Conservation (phyloP, 2,888 invertebrate species). For the Dasypogon diadema region DNA sequence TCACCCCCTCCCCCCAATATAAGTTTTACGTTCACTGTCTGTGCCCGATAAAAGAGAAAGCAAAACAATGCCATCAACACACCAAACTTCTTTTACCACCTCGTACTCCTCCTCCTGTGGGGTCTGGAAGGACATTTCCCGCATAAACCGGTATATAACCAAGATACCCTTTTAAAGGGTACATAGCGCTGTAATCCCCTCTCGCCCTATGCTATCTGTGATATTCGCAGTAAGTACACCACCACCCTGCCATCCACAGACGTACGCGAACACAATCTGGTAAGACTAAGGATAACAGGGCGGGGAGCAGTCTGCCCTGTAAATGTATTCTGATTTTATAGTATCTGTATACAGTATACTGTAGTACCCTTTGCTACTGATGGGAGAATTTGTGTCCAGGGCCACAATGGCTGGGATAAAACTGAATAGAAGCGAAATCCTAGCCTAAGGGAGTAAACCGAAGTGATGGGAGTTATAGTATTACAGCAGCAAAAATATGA, state of each 20-base stretch:
- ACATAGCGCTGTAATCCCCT: not conserved
- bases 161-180: slow-evolving; percentile 7
- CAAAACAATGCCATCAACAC: slow-evolving; percentile 35
- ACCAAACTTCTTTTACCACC: not conserved
- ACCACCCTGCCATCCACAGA: too few species aligned
- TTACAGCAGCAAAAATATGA: slow-evolving; percentile 12
- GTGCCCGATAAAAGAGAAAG: slow-evolving; percentile 41
- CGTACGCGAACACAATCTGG: too few species aligned
- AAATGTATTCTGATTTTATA: slow-evolving; percentile 23
- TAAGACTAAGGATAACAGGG: not conserved
- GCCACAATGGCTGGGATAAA: slow-evolving; percentile 26
- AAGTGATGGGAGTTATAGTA: slow-evolving; percentile 17
- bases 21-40: slow-evolving; percentile 41
- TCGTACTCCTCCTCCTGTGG: not conserved
- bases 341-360: slow-evolving; percentile 18
- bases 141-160: slow-evolving; percentile 16
- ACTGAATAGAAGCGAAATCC: slow-evolving; percentile 23
- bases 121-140: slow-evolving; percentile 15
- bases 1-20: not conserved
- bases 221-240: too few species aligned
- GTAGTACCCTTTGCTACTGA: slow-evolving; percentile 21
- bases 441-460: not conserved
- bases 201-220: not conserved
- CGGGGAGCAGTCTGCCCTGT: slow-evolving; percentile 9
- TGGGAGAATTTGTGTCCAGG: slow-evolving; percentile 26